Conservation (phyloP, 2,797 vertebrate species). For the Sorex maritimensis region DNA sequence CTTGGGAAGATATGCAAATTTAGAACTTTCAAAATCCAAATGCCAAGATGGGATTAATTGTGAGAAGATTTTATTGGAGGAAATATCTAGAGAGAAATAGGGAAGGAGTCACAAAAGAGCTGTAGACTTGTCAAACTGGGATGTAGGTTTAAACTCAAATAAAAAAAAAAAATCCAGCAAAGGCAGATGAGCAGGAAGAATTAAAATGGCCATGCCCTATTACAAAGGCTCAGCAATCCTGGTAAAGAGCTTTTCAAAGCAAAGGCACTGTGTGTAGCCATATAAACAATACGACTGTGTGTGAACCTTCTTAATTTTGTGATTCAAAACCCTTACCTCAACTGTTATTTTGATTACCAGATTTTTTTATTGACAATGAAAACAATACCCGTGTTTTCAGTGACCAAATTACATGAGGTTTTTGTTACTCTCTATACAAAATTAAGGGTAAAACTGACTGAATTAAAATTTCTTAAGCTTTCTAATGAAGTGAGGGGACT, state of each 20-base stretch:
- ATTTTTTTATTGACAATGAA: neutral
- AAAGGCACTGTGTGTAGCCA: neutral
- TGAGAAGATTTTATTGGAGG: neutral
- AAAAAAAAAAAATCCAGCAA: neutral
- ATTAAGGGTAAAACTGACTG: neutral
- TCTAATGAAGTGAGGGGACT: conserved; percentile 4
- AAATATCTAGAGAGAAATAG: neutral
- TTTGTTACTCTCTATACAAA: neutral
- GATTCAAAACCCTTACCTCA: too few species aligned
- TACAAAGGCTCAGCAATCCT: neutral
- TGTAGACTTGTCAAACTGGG: neutral
- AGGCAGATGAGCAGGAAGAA: neutral
- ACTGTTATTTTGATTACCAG: neutral
- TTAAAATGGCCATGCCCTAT: too few species aligned
- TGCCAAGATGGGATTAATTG: conserved; percentile 10
- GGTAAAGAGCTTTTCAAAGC: neutral
- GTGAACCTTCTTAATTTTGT: too few species aligned
- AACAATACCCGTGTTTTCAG: neutral
- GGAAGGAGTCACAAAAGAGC: neutral
- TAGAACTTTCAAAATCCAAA: neutral
- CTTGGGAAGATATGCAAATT: neutral
- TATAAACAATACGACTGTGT: too few species aligned
- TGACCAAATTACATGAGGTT: neutral
- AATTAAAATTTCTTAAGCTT: conserved; percentile 8
- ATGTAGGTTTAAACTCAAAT: neutral